A percentile compares a stretch with the other conserved stretches of the same genome.
Evolutionary conservation across 2,888 invertebrate genomes (phyloP).

Genomic region (Hipparchia sbordonii): DNA sequence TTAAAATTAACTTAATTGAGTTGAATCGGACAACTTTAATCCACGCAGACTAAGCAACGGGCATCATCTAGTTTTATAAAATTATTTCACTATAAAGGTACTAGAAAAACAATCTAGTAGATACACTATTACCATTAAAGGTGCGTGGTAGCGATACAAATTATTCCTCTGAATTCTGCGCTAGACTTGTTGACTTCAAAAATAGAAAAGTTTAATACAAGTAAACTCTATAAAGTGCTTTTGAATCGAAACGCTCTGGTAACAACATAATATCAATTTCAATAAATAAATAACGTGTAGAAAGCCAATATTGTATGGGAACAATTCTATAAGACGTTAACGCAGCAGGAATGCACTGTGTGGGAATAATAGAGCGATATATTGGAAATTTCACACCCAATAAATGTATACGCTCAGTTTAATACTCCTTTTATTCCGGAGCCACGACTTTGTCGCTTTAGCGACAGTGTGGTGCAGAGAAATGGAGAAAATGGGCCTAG

Average conservation of each 20-base stretch:
- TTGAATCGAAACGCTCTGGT: not conserved
- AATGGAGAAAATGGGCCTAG: too few species aligned
- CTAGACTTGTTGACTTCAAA: too few species aligned
- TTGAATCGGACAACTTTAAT: too few species aligned
- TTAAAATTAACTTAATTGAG: too few species aligned
- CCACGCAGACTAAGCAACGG: too few species aligned
- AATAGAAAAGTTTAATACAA: too few species aligned
- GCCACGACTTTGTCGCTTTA: not conserved
- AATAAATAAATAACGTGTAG: not conserved
- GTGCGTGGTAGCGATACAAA: too few species aligned
- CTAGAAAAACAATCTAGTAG: too few species aligned
- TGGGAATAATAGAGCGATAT: constrained; percentile 23
- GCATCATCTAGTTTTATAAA: too few species aligned
- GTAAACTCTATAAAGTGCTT: not conserved
- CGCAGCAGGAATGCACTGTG: constrained; percentile 22
- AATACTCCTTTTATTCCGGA: constrained; percentile 10
- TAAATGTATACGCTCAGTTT: constrained; percentile 23
- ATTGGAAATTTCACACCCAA: constrained; percentile 27
- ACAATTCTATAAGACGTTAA: constrained; percentile 13
- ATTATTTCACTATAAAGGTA: too few species aligned
- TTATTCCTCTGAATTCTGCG: too few species aligned
- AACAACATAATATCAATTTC: not conserved
- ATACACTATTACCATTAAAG: too few species aligned
- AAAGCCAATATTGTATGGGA: constrained; percentile 9
- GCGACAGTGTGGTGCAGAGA: not conserved